These are phyloP conservation scores for Pseudomyrmex gracilis DNA, from an alignment of 1,140 invertebrate genomes.

Conservation along the genomic window DNA sequence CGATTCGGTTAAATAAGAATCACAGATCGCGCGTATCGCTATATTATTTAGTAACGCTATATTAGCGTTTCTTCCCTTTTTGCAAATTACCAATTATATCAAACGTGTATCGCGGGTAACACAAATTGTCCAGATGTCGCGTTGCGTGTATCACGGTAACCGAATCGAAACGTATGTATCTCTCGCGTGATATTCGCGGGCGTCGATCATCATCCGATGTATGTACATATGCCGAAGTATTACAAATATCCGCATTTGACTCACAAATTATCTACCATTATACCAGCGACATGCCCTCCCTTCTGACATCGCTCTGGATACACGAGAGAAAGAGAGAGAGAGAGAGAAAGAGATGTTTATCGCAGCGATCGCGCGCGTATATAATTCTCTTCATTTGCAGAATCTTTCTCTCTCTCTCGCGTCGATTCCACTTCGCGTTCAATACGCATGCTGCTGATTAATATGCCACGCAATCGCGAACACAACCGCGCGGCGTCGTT, in stretches of 20 bases:
- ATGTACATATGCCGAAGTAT: slow-evolving; percentile 6
- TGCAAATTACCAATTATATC: slow-evolving; percentile 1
- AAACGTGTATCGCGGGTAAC: background rate
- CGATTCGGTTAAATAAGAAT: too few relatives aligned
- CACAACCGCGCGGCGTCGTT: slow-evolving; percentile 18
- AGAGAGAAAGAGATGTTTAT: background rate
- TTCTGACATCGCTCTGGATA: background rate
- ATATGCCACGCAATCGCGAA: slow-evolving; percentile 46
- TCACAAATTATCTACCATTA: slow-evolving; percentile 51
- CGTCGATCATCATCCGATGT: background rate
- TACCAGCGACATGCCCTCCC: slow-evolving; percentile 5
- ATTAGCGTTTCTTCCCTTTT: background rate
- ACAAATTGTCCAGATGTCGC: slow-evolving; percentile 32
- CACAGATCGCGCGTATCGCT: too few relatives aligned
- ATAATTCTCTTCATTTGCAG: background rate
- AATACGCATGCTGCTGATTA: slow-evolving; percentile 55
- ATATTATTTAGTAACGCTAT: too few relatives aligned
- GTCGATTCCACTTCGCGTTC: slow-evolving; percentile 34
- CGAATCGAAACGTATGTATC: slow-evolving; percentile 10
- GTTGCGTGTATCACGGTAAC: slow-evolving; percentile 25
- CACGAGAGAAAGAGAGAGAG: background rate
- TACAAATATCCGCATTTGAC: slow-evolving; percentile 12
- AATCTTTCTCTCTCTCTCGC: background rate
- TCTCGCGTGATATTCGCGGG: slow-evolving; percentile 22
- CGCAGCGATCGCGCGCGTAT: background rate